Conservation (phyloP, 2,113 vertebrate species). For the Ptilorrhoa leucosticta region DNA sequence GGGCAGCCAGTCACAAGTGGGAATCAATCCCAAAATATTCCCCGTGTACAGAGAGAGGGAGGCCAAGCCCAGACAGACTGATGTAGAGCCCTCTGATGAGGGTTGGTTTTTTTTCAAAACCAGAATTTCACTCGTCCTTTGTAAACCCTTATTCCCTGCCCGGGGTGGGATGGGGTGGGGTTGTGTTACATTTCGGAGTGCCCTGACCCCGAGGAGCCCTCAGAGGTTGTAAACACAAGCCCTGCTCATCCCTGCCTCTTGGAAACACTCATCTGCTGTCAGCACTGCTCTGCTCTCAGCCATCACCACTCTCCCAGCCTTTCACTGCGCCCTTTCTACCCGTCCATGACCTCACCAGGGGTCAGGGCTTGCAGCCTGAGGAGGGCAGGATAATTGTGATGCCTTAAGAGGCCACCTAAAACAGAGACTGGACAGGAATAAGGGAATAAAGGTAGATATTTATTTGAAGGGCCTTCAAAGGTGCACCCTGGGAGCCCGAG, state of each 20-base stretch:
- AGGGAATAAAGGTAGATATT: too few relatives aligned
- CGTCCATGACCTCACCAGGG: not conserved
- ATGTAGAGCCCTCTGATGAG: not conserved
- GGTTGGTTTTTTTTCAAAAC: not conserved
- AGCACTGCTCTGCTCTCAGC: not conserved
- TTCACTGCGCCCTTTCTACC: not conserved
- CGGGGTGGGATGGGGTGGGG: not conserved
- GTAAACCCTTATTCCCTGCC: not conserved
- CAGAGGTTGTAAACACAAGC: not conserved
- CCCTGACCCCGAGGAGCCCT: not conserved
- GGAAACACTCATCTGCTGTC: not conserved
- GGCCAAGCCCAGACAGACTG: not conserved
- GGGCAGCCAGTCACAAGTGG: not conserved
- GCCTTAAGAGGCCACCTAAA: too few relatives aligned
- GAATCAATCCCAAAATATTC: not conserved
- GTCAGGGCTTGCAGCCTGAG: not conserved
- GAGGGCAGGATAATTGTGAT: not conserved
- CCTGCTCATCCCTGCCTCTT: not conserved
- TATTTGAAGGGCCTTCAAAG: too few relatives aligned
- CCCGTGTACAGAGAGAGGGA: accelerated
- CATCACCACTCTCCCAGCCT: not conserved
- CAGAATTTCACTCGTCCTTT: not conserved
- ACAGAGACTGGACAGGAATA: too few relatives aligned
- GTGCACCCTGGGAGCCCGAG: too few relatives aligned
- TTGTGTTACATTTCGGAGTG: not conserved